Percentiles rank a stretch among this genome's conserved stretches.
Evolutionary conservation across 2,797 vertebrate species (phyloP).

Genomic region (Myripristis jacobus): DNA sequence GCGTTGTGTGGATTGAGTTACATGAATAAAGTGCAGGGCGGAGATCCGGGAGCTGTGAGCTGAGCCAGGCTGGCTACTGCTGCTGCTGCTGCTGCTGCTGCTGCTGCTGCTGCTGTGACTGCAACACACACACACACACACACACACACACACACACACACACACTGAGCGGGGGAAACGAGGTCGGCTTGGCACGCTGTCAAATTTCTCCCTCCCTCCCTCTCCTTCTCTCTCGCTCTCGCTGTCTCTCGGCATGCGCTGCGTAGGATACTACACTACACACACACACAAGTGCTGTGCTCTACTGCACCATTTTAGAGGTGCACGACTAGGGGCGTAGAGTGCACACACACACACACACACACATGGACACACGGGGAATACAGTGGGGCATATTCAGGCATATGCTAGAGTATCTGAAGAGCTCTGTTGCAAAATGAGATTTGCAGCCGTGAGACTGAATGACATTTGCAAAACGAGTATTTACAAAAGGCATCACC

Average conservation of each 20-base stretch:
- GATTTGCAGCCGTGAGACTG: too few relatives aligned
- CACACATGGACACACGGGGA: conserved; percentile 1
- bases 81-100: conserved; percentile 71
- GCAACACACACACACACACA: conserved; percentile 59
- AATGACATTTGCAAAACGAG: too few relatives aligned
- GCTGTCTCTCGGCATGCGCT: conserved; percentile 61
- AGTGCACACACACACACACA: conserved; percentile 38
- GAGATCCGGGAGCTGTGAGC: conserved; percentile 70
- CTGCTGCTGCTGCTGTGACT: too few relatives aligned
- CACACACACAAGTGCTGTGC: conserved; percentile 64
- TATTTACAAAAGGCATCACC: too few relatives aligned
- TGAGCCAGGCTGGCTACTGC: conserved; percentile 71
- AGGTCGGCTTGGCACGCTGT: conserved; percentile 77
- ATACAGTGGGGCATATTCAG: conserved; percentile 31
- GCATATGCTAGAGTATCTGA: too few relatives aligned
- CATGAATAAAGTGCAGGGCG: conserved; percentile 77
- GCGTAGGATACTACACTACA: conserved; percentile 72
- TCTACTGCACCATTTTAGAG: conserved; percentile 75
- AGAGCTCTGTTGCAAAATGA: too few relatives aligned
- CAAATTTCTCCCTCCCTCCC: conserved; percentile 62
- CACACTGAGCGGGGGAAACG: conserved; percentile 66
- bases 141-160: conserved; percentile 39
- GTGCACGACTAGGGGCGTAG: conserved; percentile 39
- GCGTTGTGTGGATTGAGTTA: conserved; percentile 72
- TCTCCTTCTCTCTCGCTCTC: conserved; percentile 14